phyloP scores from a whole-genome alignment of 2,797 vertebrate species.

The Synanceia verrucosa region DNA sequence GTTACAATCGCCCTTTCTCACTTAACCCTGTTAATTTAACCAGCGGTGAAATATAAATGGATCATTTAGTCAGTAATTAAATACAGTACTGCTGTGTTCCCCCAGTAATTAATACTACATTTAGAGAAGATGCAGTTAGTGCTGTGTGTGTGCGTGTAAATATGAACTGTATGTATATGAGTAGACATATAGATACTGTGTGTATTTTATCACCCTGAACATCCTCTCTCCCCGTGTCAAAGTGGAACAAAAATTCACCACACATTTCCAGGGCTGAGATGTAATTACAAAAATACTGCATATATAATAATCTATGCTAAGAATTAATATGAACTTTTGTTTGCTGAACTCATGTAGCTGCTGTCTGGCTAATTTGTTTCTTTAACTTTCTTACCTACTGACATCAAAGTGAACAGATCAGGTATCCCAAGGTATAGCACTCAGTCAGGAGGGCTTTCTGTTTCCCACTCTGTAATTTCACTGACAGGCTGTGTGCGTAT shows the following conservation, averaged over 20 bases:
- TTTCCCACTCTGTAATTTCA: slow-evolving; percentile 81
- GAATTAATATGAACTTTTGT: slow-evolving; percentile 80
- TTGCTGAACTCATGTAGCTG: slow-evolving; percentile 80
- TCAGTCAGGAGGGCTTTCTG: slow-evolving; percentile 76
- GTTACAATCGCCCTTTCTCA: slow-evolving; percentile 74
- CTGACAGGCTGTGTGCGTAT: slow-evolving; percentile 69
- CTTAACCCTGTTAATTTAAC: slow-evolving; percentile 80
- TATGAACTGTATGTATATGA: neutral
- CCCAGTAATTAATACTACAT: slow-evolving; percentile 80
- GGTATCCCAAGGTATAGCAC: slow-evolving; percentile 77
- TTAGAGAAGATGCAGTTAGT: slow-evolving; percentile 67
- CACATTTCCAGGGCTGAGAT: slow-evolving; percentile 19
- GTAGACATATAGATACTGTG: neutral
- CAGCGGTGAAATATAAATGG: slow-evolving; percentile 77
- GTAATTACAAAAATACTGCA: slow-evolving; percentile 50
- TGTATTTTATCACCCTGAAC: slow-evolving; percentile 9
- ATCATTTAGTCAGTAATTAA: slow-evolving; percentile 84
- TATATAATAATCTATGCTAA: slow-evolving; percentile 46
- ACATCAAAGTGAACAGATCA: slow-evolving; percentile 83
- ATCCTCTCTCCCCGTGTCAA: slow-evolving; percentile 7
- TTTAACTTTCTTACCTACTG: slow-evolving; percentile 76
- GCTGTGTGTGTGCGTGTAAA: slow-evolving; percentile 32
- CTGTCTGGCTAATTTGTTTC: slow-evolving; percentile 79
- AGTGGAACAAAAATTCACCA: slow-evolving; percentile 25
- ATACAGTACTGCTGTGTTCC: slow-evolving; percentile 77